Conservation (phyloP, 92 coral and sea anemone species). For the Blastomussa wellsi region DNA sequence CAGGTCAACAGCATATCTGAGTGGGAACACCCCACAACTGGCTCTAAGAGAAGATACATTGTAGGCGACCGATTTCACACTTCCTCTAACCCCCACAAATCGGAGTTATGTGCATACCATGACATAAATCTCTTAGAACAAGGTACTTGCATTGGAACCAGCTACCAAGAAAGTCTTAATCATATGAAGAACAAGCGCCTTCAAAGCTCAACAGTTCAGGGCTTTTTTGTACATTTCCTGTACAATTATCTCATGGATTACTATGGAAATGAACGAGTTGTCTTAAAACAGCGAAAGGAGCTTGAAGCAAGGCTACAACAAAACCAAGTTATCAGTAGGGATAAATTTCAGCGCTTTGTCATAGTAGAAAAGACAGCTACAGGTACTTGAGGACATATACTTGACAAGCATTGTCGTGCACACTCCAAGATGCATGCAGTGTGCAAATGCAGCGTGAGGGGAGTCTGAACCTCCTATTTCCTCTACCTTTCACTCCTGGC, state of each 20-base stretch:
- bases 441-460: not conserved
- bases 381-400: not conserved
- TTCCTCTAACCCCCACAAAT: conserved; percentile 26
- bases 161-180: conserved; percentile 15
- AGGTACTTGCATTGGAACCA: conserved; percentile 17
- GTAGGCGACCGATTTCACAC: conserved; percentile 26
- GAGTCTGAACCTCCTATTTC: too few species aligned
- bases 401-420: not conserved
- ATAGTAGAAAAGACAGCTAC: too few species aligned
- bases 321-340: conserved; percentile 15
- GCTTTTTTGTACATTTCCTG: conserved; percentile 23
- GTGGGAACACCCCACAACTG: conserved; percentile 22
- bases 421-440: not conserved
- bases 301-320: not conserved
- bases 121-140: conserved; percentile 29
- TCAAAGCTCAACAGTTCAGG: conserved; percentile 27
- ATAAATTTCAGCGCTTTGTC: not conserved
- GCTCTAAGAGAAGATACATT: conserved; percentile 21
- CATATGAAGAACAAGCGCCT: conserved; percentile 12
- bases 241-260: conserved; percentile 4
- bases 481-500: too few species aligned
- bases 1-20: not conserved
- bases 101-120: conserved; percentile 20
- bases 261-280: conserved; percentile 24
- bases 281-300: not conserved